These are phyloP conservation scores for Chionoecetes opilio DNA, from an alignment of 1,140 invertebrate genomes.

Conservation along the genomic window DNA sequence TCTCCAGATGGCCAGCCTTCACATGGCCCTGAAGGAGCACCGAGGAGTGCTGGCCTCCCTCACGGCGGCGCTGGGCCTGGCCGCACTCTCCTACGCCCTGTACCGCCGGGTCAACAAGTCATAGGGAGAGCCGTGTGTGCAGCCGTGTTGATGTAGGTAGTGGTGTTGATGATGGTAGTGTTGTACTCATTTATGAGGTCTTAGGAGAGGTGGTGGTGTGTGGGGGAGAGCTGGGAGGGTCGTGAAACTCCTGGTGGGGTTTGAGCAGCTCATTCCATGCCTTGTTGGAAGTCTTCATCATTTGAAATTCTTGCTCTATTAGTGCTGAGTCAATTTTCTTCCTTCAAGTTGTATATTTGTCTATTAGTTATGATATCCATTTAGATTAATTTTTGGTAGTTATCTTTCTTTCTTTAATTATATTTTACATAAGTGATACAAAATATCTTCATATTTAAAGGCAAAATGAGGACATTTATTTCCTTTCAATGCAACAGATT, in stretches of 20 bases:
- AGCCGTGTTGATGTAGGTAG: neutral
- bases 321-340: too few species aligned
- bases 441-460: too few species aligned
- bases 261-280: neutral
- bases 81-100: conserved; percentile 52
- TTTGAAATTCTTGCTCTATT: too few species aligned
- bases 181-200: neutral
- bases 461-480: too few species aligned
- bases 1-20: conserved; percentile 45
- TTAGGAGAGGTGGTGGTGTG: neutral
- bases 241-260: neutral
- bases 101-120: conserved; percentile 63
- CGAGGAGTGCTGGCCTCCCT: conserved; percentile 57
- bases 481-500: too few species aligned
- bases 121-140: conserved; percentile 24
- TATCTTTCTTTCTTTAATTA: too few species aligned
- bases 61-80: conserved; percentile 55
- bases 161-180: neutral
- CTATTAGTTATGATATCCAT: too few species aligned
- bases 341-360: too few species aligned
- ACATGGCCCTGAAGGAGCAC: conserved; percentile 46
- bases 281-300: neutral
- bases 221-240: neutral
- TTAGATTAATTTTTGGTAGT: too few species aligned
- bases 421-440: too few species aligned